Evolutionary conservation across 2,797 vertebrate genomes (phyloP), one percentile per base, ranked within the genome.

Genomic region (Aselliscus stoliczkanus): DNA sequence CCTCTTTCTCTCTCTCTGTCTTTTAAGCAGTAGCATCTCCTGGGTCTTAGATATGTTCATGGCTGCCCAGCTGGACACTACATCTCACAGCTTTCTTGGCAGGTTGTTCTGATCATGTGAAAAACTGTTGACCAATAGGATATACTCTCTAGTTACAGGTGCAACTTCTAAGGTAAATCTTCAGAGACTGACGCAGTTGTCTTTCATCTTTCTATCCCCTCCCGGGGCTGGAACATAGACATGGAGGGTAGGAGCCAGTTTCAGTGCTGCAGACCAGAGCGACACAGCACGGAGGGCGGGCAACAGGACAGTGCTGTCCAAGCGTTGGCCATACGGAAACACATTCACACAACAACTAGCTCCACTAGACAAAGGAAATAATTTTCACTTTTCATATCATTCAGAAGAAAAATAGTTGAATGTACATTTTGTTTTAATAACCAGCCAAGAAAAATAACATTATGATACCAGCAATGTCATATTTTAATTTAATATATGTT

Each of bases 391-490:
- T 95, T 84, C 10, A 44, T 87, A 79, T 47, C 75, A 89, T 83
- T 85, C 80, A 62, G 79, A 86, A 96, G 31, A 72, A 75, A 84
- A 91, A 92, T 86, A 79, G 90, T 60, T 94, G 81, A 90, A 67
- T 67, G 50, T 56, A 20, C 64, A 65, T 93, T 90, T 92, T 91
- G 87, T 90, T 94, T 95, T 94, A 94, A 94, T 83, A 95, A 56
- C 29, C 34, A 87, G 18, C 23, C 20, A 58, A 69, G 70, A 95
- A 95, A 96, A 96, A 83, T 93, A 96, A 37, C 21, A 79, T 94
- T 64, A 85, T n/a, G 34, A 67, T 83, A 93, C 47, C 25, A 83
- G 15, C n/a, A 87, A 60, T 79, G 62, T 87, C 81, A 94, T 47
- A 54, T 84, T 90, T 95, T 96, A 92, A 92, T 91, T 67, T n/a